Percentiles rank a stretch among this genome's conserved stretches.
Conservation (phyloP, 2,113 vertebrate species). For the Machaerirhynchus nigripectus region DNA sequence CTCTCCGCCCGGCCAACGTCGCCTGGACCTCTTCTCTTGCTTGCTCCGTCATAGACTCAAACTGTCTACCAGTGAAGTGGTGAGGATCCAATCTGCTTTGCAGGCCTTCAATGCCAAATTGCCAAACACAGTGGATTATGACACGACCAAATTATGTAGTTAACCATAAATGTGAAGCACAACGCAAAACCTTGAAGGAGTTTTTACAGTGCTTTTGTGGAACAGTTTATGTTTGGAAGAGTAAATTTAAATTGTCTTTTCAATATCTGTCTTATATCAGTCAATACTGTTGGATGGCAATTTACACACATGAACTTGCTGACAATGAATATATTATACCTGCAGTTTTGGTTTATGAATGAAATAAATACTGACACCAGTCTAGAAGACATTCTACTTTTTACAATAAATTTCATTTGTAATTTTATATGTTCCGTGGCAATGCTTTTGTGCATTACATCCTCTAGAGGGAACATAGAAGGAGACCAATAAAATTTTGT, state of each 20-base stretch:
- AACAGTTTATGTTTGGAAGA: conserved; percentile 82
- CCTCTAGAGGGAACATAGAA: conserved; percentile 87
- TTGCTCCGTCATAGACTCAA: conserved; percentile 94
- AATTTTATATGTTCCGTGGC: conserved; percentile 96
- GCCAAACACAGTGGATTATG: conserved; percentile 92
- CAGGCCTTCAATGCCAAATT: conserved; percentile 90
- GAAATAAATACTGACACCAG: conserved; percentile 85
- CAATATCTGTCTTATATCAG: conserved; percentile 83
- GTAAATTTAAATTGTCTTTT: conserved; percentile 84
- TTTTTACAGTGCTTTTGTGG: conserved; percentile 85
- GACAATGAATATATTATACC: conserved; percentile 81
- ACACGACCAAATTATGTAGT: conserved; percentile 97
- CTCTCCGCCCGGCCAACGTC: conserved; percentile 89
- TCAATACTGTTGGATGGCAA: conserved; percentile 78
- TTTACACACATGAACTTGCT: conserved; percentile 78
- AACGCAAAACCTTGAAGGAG: conserved; percentile 73
- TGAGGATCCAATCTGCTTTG: conserved; percentile 89
- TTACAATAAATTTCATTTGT: conserved; percentile 93
- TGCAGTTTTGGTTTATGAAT: conserved; percentile 80
- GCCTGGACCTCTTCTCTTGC: conserved; percentile 93
- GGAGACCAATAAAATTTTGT: conserved; percentile 96
- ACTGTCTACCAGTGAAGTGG: conserved; percentile 91
- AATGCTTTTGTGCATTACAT: conserved; percentile 95
- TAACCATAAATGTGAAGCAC: conserved; percentile 86
- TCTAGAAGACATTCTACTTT: conserved; percentile 84